These are phyloP conservation scores for Ichneumon xanthorius DNA, from an alignment of 2,888 invertebrate genomes.

Conservation along the genomic window DNA sequence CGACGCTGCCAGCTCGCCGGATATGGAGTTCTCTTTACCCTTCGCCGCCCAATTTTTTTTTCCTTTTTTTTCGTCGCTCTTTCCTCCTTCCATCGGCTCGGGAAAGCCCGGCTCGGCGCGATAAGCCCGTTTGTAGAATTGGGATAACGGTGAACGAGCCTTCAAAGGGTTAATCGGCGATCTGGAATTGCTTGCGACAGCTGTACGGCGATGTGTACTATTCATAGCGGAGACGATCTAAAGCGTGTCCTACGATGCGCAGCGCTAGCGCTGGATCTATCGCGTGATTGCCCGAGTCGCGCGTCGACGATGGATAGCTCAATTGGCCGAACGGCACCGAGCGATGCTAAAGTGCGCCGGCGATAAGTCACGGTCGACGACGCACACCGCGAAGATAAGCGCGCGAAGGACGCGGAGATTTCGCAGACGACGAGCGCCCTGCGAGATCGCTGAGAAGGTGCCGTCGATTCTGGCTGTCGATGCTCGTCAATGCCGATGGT, in stretches of 20 bases:
- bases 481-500: too few relatives aligned
- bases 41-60: neutral
- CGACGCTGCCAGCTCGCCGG: constrained; percentile 4
- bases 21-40: constrained; percentile 6
- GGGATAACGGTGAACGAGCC: neutral
- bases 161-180: constrained; percentile 12
- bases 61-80: neutral
- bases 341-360: constrained; percentile 75
- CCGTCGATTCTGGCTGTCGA: neutral
- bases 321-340: constrained; percentile 78
- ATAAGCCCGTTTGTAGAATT: neutral
- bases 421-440: neutral
- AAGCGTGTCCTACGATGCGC: neutral
- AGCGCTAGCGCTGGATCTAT: constrained; percentile 68
- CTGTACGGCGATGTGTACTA: neutral
- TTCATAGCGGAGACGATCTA: constrained; percentile 21
- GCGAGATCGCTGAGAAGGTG: neutral
- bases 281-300: constrained; percentile 79
- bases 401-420: neutral
- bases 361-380: constrained; percentile 71
- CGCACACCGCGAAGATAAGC: neutral
- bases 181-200: neutral
- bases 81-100: neutral
- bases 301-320: constrained; percentile 78
- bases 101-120: neutral